These are phyloP conservation scores for Dryadula phaetusa DNA, from an alignment of 2,888 invertebrate genomes.

Conservation along the genomic window DNA sequence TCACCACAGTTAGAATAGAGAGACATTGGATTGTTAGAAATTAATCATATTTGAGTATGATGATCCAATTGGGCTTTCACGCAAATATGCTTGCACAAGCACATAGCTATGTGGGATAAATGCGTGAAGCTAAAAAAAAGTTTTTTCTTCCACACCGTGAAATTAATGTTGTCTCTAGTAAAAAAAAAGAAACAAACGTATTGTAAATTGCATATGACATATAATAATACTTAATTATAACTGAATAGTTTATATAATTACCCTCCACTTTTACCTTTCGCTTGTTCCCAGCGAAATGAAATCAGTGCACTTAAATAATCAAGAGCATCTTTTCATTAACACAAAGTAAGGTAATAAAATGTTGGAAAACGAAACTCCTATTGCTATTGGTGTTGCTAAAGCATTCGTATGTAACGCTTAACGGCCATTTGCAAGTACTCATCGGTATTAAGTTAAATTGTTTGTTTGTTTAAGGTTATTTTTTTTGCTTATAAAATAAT, in stretches of 20 bases:
- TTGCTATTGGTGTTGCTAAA: neutral
- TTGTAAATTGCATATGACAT: neutral
- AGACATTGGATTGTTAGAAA: too few relatives aligned
- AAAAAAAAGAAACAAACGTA: neutral
- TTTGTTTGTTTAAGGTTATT: neutral
- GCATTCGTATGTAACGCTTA: neutral
- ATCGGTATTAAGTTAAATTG: neutral
- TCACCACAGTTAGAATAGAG: too few relatives aligned
- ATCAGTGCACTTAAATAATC: constrained; percentile 4
- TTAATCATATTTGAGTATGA: too few relatives aligned
- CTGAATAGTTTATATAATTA: neutral
- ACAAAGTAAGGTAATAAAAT: constrained; percentile 10
- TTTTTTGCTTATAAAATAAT: too few relatives aligned
- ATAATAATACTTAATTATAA: neutral
- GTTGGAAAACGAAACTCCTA: neutral
- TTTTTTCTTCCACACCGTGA: too few relatives aligned
- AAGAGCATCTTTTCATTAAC: constrained; percentile 4
- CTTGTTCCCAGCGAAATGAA: neutral
- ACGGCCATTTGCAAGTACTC: neutral
- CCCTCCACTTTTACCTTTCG: neutral
- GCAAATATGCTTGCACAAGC: too few relatives aligned
- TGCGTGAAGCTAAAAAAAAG: too few relatives aligned
- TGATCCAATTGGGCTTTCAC: too few relatives aligned
- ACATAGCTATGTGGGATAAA: too few relatives aligned
- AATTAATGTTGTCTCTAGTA: too few relatives aligned